phyloP scores from a whole-genome alignment of 1,140 invertebrate species.

The Caenorhabditis briggsae region DNA sequence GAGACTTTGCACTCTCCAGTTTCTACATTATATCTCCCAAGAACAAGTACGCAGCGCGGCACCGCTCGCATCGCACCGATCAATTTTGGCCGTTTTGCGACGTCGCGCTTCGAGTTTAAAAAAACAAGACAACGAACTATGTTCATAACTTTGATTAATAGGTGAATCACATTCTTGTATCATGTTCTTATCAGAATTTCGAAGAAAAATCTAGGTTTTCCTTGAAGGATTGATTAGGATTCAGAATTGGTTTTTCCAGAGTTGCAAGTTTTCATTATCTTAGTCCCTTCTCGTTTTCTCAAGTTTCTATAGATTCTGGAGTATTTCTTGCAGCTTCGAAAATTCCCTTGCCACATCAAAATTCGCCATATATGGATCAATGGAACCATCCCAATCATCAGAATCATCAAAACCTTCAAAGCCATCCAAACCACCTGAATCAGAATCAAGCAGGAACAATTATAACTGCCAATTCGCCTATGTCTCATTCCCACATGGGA shows the following conservation, averaged over 20 bases:
- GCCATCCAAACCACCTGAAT: neutral
- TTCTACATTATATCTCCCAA: neutral
- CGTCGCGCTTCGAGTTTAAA: neutral
- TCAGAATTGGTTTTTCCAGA: too few species aligned
- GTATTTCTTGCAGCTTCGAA: too few species aligned
- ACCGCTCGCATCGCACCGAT: slow-evolving; percentile 48
- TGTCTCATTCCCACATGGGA: neutral
- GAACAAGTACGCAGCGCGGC: slow-evolving; percentile 34
- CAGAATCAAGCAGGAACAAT: neutral
- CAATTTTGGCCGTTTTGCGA: slow-evolving; percentile 47
- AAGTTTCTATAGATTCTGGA: too few species aligned
- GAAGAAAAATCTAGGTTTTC: too few species aligned
- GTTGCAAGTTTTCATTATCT: too few species aligned
- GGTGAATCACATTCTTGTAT: too few species aligned
- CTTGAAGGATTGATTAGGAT: too few species aligned
- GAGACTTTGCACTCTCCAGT: neutral
- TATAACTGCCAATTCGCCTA: neutral
- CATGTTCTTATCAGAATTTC: too few species aligned
- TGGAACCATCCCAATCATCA: slow-evolving; percentile 2
- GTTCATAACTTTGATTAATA: too few species aligned
- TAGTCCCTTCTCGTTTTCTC: too few species aligned
- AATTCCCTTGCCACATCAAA: too few species aligned
- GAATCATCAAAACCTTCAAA: slow-evolving; percentile 17
- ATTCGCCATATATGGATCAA: neutral
- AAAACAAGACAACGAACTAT: too few species aligned